A percentile compares a stretch with the other conserved stretches of the same genome.
Evolutionary conservation across 2,888 invertebrate species (phyloP).

Genomic region (Melipona bicolor): DNA sequence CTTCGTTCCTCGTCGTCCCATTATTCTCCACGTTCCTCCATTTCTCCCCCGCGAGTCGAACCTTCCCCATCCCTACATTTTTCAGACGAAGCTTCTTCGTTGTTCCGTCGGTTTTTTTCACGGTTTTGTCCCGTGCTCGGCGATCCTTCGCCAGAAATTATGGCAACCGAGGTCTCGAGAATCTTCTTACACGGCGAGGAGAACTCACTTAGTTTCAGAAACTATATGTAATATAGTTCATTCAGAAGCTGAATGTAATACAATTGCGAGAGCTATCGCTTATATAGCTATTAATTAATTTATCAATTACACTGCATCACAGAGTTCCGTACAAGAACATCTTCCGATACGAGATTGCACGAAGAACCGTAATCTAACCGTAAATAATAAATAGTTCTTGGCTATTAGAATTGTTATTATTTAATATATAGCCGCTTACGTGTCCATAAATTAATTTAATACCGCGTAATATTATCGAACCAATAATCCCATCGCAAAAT

Average conservation of each 20-base stretch:
- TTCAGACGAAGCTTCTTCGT: not conserved
- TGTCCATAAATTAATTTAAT: not conserved
- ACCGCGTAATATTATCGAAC: too few species aligned
- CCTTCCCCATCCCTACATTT: not conserved
- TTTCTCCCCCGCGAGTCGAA: not conserved
- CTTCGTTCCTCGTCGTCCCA: not conserved
- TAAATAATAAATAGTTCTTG: too few species aligned
- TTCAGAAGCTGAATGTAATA: not conserved
- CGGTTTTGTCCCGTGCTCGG: not conserved
- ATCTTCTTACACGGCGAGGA: conserved; percentile 41
- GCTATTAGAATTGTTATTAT: not conserved
- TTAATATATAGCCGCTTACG: not conserved
- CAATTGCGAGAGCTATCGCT: not conserved
- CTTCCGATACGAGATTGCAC: too few species aligned
- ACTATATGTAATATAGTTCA: not conserved
- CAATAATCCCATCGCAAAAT: too few species aligned
- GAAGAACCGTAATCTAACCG: too few species aligned
- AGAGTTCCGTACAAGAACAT: too few species aligned
- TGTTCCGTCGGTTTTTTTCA: not conserved
- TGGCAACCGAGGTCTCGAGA: not conserved
- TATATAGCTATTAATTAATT: not conserved
- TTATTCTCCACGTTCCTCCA: not conserved
- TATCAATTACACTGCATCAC: too few species aligned
- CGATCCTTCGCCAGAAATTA: not conserved
- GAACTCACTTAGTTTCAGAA: not conserved